Evolutionary conservation across 2,888 invertebrate species (phyloP).

Genomic region (Meteorus cinctellus): DNA sequence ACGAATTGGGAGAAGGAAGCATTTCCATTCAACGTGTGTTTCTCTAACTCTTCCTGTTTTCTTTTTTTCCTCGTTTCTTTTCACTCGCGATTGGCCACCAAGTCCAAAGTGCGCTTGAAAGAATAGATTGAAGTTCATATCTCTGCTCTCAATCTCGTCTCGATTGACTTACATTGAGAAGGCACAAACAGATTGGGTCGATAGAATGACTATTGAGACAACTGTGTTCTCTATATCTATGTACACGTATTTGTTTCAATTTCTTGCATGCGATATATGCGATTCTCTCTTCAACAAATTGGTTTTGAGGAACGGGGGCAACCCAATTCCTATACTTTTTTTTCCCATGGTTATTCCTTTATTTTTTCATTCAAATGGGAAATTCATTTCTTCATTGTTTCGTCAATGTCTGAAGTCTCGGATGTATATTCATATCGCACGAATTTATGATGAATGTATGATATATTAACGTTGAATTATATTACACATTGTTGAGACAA

Average conservation of each 20-base stretch:
- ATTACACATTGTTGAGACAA: not conserved
- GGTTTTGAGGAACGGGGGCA: not conserved
- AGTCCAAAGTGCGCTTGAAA: constrained; percentile 4
- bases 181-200: constrained; percentile 24
- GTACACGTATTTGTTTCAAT: not conserved
- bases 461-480: not conserved
- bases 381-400: not conserved
- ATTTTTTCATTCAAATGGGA: not conserved
- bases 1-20: not conserved
- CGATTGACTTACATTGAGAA: constrained; percentile 31
- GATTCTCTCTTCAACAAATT: constrained; percentile 3
- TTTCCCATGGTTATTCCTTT: not conserved
- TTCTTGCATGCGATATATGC: not conserved
- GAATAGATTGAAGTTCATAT: constrained; percentile 24
- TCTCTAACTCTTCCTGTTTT: not conserved
- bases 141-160: constrained; percentile 19
- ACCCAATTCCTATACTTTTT: not conserved
- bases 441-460: not conserved
- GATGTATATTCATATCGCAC: not conserved
- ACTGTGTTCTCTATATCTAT: not conserved
- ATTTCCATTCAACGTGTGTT: not conserved
- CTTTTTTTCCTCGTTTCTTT: not conserved
- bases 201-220: constrained; percentile 9
- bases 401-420: not conserved
- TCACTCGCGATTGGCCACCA: constrained; percentile 5